These are phyloP conservation scores for Gymnothorax reevesii DNA, from an alignment of 2,797 vertebrate species.

Conservation along the genomic window DNA sequence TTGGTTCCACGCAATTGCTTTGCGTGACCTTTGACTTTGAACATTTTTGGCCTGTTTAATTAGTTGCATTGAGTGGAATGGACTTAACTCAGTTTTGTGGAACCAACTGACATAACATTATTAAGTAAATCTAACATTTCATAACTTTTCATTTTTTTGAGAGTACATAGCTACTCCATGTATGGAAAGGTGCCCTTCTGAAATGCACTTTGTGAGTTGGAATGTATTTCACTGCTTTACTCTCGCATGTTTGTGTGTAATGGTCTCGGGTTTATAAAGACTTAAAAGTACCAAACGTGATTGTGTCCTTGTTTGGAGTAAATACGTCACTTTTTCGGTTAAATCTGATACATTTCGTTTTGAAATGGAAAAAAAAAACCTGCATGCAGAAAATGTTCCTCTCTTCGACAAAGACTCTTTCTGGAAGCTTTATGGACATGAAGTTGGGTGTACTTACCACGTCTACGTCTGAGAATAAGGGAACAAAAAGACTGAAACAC, in stretches of 20 bases:
- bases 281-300: neutral
- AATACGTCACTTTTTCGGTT: neutral
- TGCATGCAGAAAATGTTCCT: neutral
- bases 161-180: neutral
- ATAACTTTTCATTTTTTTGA: too few species aligned
- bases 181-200: neutral
- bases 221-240: neutral
- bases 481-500: neutral
- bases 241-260: neutral
- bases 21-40: too few species aligned
- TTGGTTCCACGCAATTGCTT: too few species aligned
- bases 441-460: neutral
- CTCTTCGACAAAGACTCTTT: conserved; percentile 2
- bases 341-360: neutral
- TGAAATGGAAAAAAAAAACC: neutral
- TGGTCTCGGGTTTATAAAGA: neutral
- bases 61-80: too few species aligned
- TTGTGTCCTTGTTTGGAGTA: neutral
- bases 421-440: neutral
- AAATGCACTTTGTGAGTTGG: neutral
- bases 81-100: too few species aligned
- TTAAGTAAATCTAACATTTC: too few species aligned
- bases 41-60: too few species aligned
- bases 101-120: too few species aligned
- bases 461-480: neutral